A percentile compares a stretch with the other conserved stretches of the same genome.
phyloP scores from a whole-genome alignment of 2,888 invertebrate species.

The Sycophila texana region DNA sequence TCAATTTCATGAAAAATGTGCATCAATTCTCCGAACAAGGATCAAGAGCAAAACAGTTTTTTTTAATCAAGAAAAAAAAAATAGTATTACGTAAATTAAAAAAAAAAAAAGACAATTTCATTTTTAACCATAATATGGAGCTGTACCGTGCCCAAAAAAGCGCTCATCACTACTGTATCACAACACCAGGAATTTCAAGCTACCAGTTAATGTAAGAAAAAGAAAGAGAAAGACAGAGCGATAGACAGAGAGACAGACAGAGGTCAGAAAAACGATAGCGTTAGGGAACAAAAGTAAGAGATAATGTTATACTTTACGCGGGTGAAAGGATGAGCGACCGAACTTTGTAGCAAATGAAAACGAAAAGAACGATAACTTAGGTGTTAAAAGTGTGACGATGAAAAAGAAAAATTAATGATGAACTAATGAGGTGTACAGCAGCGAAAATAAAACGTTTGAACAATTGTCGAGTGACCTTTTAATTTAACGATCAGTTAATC shows the following conservation, averaged over 20 bases:
- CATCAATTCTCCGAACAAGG: constrained; percentile 62
- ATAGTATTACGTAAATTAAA: constrained; percentile 33
- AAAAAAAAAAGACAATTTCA: constrained; percentile 62
- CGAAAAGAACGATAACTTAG: constrained; percentile 17
- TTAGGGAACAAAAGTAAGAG: constrained; percentile 46
- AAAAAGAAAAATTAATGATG: constrained; percentile 35
- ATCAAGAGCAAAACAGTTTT: constrained; percentile 44
- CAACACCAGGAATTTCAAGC: constrained; percentile 73
- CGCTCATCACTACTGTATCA: constrained; percentile 71
- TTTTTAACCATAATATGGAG: constrained; percentile 61
- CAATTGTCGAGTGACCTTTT: constrained; percentile 37
- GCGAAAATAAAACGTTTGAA: constrained; percentile 5
- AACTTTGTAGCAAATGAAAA: constrained; percentile 38
- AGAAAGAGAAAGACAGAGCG: constrained; percentile 59
- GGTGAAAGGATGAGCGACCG: constrained; percentile 39
- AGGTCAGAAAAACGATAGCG: constrained; percentile 57
- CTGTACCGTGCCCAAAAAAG: constrained; percentile 72
- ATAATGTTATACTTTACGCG: constrained; percentile 36
- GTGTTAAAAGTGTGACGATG: constrained; percentile 24
- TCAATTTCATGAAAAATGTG: constrained; percentile 65
- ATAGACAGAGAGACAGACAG: constrained; percentile 58
- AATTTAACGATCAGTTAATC: no score
- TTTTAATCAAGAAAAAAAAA: constrained; percentile 42
- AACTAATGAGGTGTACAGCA: constrained; percentile 14
- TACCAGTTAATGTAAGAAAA: constrained; percentile 65